Base-by-base conservation (phyloP, 92 coral and sea anemone species). In the Siderastrea radians region DNA sequence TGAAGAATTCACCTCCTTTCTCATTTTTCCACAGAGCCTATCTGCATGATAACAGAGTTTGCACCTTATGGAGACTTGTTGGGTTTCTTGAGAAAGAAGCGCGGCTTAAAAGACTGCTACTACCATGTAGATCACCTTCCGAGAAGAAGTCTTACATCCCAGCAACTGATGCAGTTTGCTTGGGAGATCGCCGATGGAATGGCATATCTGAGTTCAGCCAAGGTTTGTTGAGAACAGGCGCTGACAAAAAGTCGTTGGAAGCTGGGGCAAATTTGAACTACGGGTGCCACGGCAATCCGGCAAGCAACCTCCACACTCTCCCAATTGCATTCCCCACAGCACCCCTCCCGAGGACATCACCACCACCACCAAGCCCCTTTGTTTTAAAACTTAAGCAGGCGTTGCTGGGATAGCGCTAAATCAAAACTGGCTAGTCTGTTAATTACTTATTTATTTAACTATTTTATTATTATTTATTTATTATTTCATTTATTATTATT, bases 141-240 rank as follows among this genome's bases (percentile, higher is more conserved):
- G 3, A 54, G 61, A 11, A 66, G 75, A 15, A 78, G 57, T 74
- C 88, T 93, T 10, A 86, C 86, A 2, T 90, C 82, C 7, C 9
- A 82, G 2, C 87, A 90, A 72, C 79, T 93, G 75, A 75, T 93
- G 67, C 61, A 64, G 16, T 90, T 93, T 81, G 96, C 96, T 0
- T 77, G 85, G 83, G 89, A 93, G 78, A 86, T 93, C 15, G 96
- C 96, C 2, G 87, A 91, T 70, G 96, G 96, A 87, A 93, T 93
- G 96, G 83, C 80, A 45, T 82, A 90, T 44, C 68, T 93, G 50
- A 80, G 84, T 47, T 85, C 90, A 72, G 85, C 79, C 55, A 88
- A 93, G 93, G 95, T 73, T 83, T 55, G 14, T 7, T 6, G 15
- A 51, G 14, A 6, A n/a, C 3, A 0, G 9, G 38, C 38, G 38